Evolutionary conservation across 1,140 invertebrate genomes (phyloP), one percentile per base, ranked within the genome.

Genomic region (Drosophila lacertosa): DNA sequence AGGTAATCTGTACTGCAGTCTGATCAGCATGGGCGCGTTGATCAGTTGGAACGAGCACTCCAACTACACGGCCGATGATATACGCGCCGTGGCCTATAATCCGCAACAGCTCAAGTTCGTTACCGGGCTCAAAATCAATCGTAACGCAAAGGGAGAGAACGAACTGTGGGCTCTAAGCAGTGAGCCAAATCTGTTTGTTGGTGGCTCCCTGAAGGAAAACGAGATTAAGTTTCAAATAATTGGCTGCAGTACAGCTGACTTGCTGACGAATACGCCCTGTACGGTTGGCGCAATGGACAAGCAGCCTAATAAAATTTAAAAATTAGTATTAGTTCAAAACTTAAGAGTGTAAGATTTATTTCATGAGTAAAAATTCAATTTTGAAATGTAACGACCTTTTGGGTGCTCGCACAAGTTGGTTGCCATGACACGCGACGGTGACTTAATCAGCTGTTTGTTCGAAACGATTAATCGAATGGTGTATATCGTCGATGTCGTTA

Each of bases 151-250:
- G 48, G 93, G 93, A 2, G 90, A 93, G 40, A 90, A 81, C 50
- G 80, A 84, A 50, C 57, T 84, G 9, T 84, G 80, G 80, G 81
- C 72, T 42, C 63, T 95, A 4, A 94, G 94, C 0, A 93, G 92
- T 10, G 92, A 95, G 10, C 95, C 95, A 74, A 94, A 95, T 69
- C 67, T 90, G 1, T 90, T 90, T 50, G 89, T 90, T 10, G 89
- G 89, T 1, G 94, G 93, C 3, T 91, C 92, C 0, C 62, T 95
- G 7, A 92, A 86, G 51, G 63, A 91, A 0, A 91, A 92, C 18
- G 93, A 93, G 75, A 90, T 93, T 0, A 96, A 96, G 88, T 96
- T 94, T 74, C 93, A 95, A 74, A 94, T 97, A 44, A 92, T 91
- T 32, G 90, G 89, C 29, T 89, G 88, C 51, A 75, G 88, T 15